Evolutionary conservation across 2,113 vertebrate genomes (phyloP).

Genomic region (Polypterus senegalus): DNA sequence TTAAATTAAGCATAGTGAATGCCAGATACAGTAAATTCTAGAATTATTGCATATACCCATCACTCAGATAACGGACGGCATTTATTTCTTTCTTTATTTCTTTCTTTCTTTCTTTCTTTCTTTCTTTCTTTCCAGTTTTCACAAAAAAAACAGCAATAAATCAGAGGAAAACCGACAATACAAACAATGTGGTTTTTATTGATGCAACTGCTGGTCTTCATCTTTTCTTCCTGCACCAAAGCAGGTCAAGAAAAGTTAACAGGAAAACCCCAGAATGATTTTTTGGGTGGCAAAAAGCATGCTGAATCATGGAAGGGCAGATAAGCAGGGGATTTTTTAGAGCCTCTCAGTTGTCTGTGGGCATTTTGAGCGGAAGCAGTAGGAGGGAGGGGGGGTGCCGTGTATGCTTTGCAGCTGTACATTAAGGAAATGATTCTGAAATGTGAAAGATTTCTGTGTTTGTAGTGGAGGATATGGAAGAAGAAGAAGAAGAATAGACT

Average conservation of each 20-base stretch:
- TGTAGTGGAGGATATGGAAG: conserved; percentile 21
- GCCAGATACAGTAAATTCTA: too few species aligned
- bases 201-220: conserved; percentile 6
- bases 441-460: conserved; percentile 11
- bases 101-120: too few species aligned
- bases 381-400: neutral
- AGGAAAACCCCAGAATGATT: conserved; percentile 8
- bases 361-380: neutral
- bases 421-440: conserved; percentile 20
- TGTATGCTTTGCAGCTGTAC: conserved; percentile 13
- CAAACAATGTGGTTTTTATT: conserved; percentile 7
- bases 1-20: too few species aligned
- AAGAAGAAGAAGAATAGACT: conserved; percentile 16
- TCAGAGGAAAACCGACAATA: neutral
- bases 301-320: conserved; percentile 5
- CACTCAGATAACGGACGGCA: too few species aligned
- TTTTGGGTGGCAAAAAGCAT: neutral
- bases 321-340: neutral
- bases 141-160: conserved; percentile 2
- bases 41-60: too few species aligned
- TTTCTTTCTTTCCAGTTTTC: neutral
- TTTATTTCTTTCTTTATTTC: too few species aligned
- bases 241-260: conserved; percentile 10
- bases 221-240: conserved; percentile 2
- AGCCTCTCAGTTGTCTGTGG: neutral